phyloP scores from a whole-genome alignment of 2,797 vertebrate genomes.

The Ctenosaura bakeri region DNA sequence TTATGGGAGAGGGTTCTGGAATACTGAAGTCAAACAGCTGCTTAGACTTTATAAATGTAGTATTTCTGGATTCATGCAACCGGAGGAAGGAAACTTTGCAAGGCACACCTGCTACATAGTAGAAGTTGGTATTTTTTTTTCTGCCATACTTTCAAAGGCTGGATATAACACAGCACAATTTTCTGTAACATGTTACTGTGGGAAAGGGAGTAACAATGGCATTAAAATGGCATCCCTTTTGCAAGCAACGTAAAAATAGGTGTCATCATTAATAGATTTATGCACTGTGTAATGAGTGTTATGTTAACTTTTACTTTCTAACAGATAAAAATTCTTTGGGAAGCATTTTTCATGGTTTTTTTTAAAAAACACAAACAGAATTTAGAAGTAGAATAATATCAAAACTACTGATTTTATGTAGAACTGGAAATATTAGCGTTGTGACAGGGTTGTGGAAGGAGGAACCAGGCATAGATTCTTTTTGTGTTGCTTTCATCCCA shows the following conservation, averaged over 20 bases:
- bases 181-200: too few species aligned
- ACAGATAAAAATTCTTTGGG: too few species aligned
- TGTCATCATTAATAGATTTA: too few species aligned
- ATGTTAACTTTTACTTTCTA: too few species aligned
- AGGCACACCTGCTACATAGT: neutral
- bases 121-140: neutral
- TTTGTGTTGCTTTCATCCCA: neutral
- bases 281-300: too few species aligned
- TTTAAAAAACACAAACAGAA: too few species aligned
- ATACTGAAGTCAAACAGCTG: neutral
- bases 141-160: neutral
- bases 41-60: neutral
- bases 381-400: neutral
- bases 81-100: neutral
- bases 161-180: too few species aligned
- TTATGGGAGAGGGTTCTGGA: neutral
- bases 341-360: too few species aligned
- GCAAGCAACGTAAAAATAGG: too few species aligned
- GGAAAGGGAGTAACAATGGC: too few species aligned
- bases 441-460: neutral
- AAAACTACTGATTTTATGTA: neutral
- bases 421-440: neutral
- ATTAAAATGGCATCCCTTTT: too few species aligned
- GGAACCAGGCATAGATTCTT: constrained; percentile 10
- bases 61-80: neutral